Conservation (phyloP, 2,888 invertebrate genomes). For the Drosophila vallismaia region DNA sequence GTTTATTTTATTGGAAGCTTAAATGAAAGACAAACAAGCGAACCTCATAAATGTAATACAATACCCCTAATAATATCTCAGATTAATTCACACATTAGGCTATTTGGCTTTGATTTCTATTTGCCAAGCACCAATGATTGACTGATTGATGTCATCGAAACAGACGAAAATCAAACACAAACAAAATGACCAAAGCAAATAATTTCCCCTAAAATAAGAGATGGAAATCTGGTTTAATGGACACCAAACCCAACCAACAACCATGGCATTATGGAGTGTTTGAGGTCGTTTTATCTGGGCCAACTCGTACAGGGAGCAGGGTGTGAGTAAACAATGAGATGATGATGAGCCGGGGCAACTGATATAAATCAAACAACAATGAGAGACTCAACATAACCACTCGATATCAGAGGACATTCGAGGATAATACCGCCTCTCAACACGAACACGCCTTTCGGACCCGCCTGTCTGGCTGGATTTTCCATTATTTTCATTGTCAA, state of each 20-base stretch:
- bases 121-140: slow-evolving; percentile 28
- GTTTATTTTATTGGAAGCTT: slow-evolving; percentile 1
- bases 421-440: slow-evolving; percentile 72
- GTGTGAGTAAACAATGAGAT: slow-evolving; percentile 49
- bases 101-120: slow-evolving; percentile 52
- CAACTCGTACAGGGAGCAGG: slow-evolving; percentile 27
- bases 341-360: slow-evolving; percentile 42
- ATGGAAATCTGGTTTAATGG: slow-evolving; percentile 28
- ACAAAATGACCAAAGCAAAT: slow-evolving; percentile 32
- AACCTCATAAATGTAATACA: slow-evolving; percentile 37
- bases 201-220: slow-evolving; percentile 3
- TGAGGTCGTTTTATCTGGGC: slow-evolving; percentile 29
- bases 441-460: slow-evolving; percentile 48
- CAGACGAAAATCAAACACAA: slow-evolving; percentile 19
- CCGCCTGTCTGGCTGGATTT: slow-evolving; percentile 17
- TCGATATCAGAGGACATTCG: slow-evolving; percentile 54
- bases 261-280: slow-evolving; percentile 12
- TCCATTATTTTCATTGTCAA: slow-evolving; percentile 58
- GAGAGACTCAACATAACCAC: slow-evolving; percentile 41
- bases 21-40: slow-evolving; percentile 10
- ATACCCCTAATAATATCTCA: slow-evolving; percentile 17
- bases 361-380: slow-evolving; percentile 70
- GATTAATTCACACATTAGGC: slow-evolving; percentile 44
- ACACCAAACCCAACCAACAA: slow-evolving; percentile 1
- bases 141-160: slow-evolving; percentile 49